Percentiles rank a stretch among this genome's conserved stretches.
These are phyloP conservation scores for Lasius fuliginosus DNA, from an alignment of 2,888 invertebrate species.

Conservation along the genomic window DNA sequence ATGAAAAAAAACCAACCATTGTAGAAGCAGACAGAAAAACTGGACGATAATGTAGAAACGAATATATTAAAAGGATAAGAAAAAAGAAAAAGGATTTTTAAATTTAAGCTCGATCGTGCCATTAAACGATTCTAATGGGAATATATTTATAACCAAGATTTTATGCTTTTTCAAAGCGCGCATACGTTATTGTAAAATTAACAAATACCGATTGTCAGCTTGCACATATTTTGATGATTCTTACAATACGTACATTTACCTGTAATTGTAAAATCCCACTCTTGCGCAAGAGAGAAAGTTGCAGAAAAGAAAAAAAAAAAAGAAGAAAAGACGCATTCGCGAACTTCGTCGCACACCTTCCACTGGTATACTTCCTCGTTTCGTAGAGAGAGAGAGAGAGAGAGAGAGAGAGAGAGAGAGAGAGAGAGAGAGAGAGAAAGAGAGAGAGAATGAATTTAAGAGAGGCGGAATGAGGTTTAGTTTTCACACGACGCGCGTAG, in stretches of 20 bases:
- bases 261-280: slow-evolving; percentile 71
- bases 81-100: slow-evolving; percentile 53
- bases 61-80: slow-evolving; percentile 57
- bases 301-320: slow-evolving; percentile 1
- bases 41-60: slow-evolving; percentile 56
- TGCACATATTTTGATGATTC: slow-evolving; percentile 78
- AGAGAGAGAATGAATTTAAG: slow-evolving; percentile 57
- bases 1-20: slow-evolving; percentile 31
- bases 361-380: slow-evolving; percentile 73
- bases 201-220: slow-evolving; percentile 71
- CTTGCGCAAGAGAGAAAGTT: slow-evolving; percentile 57
- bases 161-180: slow-evolving; percentile 74
- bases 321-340: slow-evolving; percentile 54
- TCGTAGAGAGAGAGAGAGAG: slow-evolving; percentile 51
- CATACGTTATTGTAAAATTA: slow-evolving; percentile 70
- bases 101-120: slow-evolving; percentile 73
- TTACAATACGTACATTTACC: slow-evolving; percentile 76
- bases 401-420: too few relatives aligned
- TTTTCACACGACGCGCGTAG: slow-evolving; percentile 43
- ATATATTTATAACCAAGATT: slow-evolving; percentile 73
- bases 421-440: too few relatives aligned
- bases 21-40: slow-evolving; percentile 43
- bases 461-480: slow-evolving; percentile 47
- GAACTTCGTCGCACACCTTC: slow-evolving; percentile 74
- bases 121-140: slow-evolving; percentile 71